Percentiles rank a stretch among this genome's conserved stretches.
Evolutionary conservation across 1,140 invertebrate species (phyloP).

Genomic region (Kradibia gibbosae): DNA sequence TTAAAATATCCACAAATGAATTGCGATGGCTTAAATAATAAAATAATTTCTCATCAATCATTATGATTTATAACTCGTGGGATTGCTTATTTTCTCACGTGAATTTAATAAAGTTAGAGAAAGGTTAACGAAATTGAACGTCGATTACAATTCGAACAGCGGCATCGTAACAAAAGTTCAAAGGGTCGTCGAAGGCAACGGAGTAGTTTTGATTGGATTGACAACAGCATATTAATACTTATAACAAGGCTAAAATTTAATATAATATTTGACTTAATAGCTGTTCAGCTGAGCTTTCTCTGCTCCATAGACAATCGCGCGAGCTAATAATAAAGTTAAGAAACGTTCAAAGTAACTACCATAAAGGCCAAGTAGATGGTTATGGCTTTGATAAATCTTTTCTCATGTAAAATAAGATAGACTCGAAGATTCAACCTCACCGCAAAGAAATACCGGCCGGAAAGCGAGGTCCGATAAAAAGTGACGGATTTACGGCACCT

Average conservation of each 20-base stretch:
- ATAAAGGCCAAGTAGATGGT: conserved; percentile 1
- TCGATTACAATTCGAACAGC: neutral
- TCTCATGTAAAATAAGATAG: conserved; percentile 3
- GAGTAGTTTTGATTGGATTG: neutral
- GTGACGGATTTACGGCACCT: conserved; percentile 1
- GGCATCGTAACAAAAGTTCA: neutral
- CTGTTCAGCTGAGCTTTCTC: neutral
- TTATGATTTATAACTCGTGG: neutral
- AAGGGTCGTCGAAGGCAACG: neutral
- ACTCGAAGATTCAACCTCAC: neutral
- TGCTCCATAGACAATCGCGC: neutral
- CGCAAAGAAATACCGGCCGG: neutral
- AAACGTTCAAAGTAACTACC: neutral
- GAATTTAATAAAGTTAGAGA: neutral
- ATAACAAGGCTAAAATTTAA: neutral
- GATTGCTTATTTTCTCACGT: neutral
- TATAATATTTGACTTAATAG: neutral
- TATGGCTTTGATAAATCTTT: conserved; percentile 35
- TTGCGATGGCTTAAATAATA: neutral
- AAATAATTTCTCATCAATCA: neutral
- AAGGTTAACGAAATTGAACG: neutral
- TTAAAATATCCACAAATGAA: too few species aligned
- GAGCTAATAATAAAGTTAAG: conserved; percentile 4
- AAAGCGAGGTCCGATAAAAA: neutral
- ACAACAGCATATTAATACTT: neutral